phyloP scores from a whole-genome alignment of 2,113 vertebrate species.

The Ellobius talpinus region DNA sequence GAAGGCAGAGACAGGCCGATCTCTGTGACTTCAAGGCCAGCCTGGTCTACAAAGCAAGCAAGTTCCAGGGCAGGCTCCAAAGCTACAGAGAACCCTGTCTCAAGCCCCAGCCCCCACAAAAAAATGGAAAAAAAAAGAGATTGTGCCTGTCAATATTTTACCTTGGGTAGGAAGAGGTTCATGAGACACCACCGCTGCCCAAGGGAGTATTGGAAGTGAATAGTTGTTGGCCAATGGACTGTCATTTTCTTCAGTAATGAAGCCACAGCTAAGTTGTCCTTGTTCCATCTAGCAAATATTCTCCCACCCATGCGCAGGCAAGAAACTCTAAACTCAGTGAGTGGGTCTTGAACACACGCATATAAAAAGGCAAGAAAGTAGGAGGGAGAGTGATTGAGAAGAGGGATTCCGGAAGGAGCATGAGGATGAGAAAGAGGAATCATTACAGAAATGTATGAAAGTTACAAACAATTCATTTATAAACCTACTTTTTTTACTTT shows the following conservation, averaged over 20 bases:
- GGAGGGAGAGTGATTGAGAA: neutral
- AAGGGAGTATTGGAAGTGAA: neutral
- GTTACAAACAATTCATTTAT: neutral
- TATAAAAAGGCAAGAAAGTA: neutral
- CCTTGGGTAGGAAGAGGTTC: neutral
- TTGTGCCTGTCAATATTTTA: neutral
- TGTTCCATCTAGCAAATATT: neutral
- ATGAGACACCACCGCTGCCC: too few relatives aligned
- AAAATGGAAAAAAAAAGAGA: too few relatives aligned
- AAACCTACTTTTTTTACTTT: neutral
- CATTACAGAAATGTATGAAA: neutral
- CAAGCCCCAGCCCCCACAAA: too few relatives aligned
- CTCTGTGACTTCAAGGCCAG: too few relatives aligned
- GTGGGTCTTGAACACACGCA: neutral
- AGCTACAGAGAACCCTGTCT: too few relatives aligned
- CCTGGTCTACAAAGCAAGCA: too few relatives aligned
- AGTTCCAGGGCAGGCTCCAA: too few relatives aligned
- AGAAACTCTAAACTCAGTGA: neutral
- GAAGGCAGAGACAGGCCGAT: too few relatives aligned
- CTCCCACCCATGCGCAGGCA: neutral
- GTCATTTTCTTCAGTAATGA: neutral
- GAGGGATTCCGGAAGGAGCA: neutral
- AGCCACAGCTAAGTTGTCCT: neutral
- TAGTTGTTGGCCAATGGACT: too few relatives aligned
- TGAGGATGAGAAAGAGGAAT: neutral